phyloP scores from a whole-genome alignment of 2,888 invertebrate species.

The Carabus problematicus region DNA sequence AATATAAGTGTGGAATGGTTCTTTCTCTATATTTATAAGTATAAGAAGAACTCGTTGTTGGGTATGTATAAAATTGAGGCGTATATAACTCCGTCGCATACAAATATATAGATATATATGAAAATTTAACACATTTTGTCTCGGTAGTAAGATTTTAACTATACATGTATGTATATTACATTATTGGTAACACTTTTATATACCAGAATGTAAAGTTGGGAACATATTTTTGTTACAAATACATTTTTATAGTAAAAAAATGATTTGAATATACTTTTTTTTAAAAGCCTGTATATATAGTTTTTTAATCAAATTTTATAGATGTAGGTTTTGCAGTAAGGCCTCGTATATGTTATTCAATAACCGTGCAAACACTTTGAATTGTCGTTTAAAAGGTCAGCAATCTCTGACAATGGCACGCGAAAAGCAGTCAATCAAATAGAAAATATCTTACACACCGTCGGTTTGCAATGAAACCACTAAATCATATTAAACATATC shows the following conservation, averaged over 20 bases:
- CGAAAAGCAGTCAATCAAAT: conserved; percentile 3
- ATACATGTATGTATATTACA: background rate
- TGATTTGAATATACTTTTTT: background rate
- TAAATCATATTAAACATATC: too few relatives aligned
- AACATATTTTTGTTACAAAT: conserved; percentile 32
- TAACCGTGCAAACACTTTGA: conserved; percentile 14
- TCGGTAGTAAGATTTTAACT: conserved; percentile 17
- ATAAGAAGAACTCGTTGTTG: conserved; percentile 36
- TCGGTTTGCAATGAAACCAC: too few relatives aligned
- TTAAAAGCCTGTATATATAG: conserved; percentile 13
- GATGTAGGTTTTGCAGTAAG: conserved; percentile 26
- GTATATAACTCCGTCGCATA: conserved; percentile 18
- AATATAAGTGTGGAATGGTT: conserved; percentile 30
- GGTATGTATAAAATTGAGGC: conserved; percentile 38
- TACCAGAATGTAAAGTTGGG: conserved; percentile 16
- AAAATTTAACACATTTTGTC: conserved; percentile 25
- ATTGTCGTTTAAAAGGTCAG: conserved; percentile 1
- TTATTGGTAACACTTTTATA: too few relatives aligned
- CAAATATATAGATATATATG: conserved; percentile 27
- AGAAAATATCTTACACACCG: too few relatives aligned
- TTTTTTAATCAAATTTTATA: conserved; percentile 10
- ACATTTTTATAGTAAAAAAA: conserved; percentile 27
- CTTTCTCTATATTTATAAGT: background rate
- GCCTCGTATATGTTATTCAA: conserved; percentile 33
- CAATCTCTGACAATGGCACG: conserved; percentile 3